Conservation (phyloP, 2,888 invertebrate species). For the Drosophila kanekoi region DNA sequence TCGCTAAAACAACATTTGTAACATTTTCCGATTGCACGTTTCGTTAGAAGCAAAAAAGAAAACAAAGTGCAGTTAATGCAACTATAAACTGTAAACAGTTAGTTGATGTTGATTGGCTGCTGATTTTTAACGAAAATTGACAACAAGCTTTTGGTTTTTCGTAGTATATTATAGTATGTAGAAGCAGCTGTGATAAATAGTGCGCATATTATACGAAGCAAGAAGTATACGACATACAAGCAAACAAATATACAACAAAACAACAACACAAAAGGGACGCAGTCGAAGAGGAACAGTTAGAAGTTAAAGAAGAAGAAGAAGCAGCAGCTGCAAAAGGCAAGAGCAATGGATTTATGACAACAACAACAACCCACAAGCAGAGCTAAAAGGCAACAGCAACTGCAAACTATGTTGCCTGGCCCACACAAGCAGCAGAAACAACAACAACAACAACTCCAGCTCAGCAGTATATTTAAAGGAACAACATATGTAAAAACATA, state of each 20-base stretch:
- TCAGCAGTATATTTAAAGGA: constrained; percentile 52
- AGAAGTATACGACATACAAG: constrained; percentile 70
- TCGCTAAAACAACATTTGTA: constrained; percentile 57
- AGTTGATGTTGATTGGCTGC: constrained; percentile 36
- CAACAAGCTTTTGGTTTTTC: constrained; percentile 53
- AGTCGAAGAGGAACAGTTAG: constrained; percentile 10
- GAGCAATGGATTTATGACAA: constrained; percentile 71
- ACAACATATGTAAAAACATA: constrained; percentile 5
- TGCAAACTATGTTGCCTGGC: constrained; percentile 57
- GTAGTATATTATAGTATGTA: constrained; percentile 77
- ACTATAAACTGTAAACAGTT: constrained; percentile 38
- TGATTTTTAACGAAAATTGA: constrained; percentile 25
- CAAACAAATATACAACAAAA: constrained; percentile 18
- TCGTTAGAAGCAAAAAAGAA: constrained; percentile 3
- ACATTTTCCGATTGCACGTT: constrained; percentile 28
- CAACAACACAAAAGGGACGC: constrained; percentile 22
- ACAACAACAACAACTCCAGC: constrained; percentile 45
- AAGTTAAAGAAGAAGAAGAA: constrained; percentile 23
- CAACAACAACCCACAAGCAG: constrained; percentile 54
- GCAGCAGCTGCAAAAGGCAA: constrained; percentile 32
- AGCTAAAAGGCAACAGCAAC: constrained; percentile 43
- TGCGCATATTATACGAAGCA: constrained; percentile 80
- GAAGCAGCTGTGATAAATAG: constrained; percentile 82
- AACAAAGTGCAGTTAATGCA: constrained; percentile 32
- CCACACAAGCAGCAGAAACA: constrained; percentile 37